Base-by-base conservation (phyloP, 1,140 invertebrate species). In the Drosophila nikananu region DNA sequence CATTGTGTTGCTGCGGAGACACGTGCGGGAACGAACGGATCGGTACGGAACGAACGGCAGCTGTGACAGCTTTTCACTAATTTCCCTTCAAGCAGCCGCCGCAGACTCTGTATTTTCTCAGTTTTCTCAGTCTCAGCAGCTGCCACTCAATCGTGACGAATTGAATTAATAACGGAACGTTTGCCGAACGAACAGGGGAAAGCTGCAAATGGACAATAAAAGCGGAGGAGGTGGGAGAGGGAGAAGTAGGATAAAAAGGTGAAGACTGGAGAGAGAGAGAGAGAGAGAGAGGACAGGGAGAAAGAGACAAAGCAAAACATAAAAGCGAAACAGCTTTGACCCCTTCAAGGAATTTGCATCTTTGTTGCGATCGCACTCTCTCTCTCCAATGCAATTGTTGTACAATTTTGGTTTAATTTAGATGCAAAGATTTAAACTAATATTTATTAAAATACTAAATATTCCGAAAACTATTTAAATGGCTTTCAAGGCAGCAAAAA, bases 141-240 rank as follows among this genome's bases (percentile, higher is more conserved):
- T 89, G 77, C 77, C 84, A 87, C 58, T 87, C 81, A 84, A 62
- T 90, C 86, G 86, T 89, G 81, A 89, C 84, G 84, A 90, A 89
- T 84, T 89, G 84, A 90, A 89, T 84, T 89, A 81, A 89, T 84
- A 89, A 87, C 74, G 84, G 80, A 79, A 79, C 66, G 77, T 62
- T 78, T 63, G 66, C 74, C 75, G 57, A 68, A 77, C 74, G 46
- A 65, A 57, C 62, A 25, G 74, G 75, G 75, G 75, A 78, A 78
- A 78, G 75, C 75, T 78, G 55, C 63, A 71, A 52, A 23, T 19
- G 64, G 42, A 68, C 61, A 68, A 68, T 68, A 65, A 42, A 60
- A 10, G 63, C 27, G 27, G 51, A 46, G 48, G 39, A 25, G 30
- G 8, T 9, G 23, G 23, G 12, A 4, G 49, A 8, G 27, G 27